These are phyloP conservation scores for Emydoidea blandingii DNA, from an alignment of 2,797 vertebrate genomes.

Conservation along the genomic window DNA sequence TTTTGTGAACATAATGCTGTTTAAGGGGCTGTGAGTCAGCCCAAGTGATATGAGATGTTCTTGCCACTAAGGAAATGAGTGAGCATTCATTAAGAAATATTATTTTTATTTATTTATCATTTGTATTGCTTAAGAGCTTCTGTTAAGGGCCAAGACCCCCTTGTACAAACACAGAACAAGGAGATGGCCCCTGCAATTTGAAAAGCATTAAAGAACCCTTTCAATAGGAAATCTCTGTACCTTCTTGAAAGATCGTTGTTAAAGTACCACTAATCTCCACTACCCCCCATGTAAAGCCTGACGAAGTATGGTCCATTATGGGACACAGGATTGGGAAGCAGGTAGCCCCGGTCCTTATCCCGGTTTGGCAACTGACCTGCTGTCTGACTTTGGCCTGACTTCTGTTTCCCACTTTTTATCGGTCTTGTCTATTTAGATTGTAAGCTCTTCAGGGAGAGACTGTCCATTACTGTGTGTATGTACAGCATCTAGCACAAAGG, in stretches of 20 bases:
- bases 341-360: background rate
- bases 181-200: background rate
- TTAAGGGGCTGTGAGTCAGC: constrained; percentile 48
- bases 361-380: background rate
- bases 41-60: background rate
- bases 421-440: background rate
- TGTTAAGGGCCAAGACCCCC: background rate
- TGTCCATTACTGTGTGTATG: background rate
- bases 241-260: background rate
- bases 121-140: background rate
- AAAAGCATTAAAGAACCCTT: background rate
- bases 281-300: background rate
- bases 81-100: background rate
- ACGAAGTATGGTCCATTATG: background rate
- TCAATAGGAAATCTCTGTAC: background rate
- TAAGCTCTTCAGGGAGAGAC: background rate
- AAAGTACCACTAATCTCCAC: background rate
- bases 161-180: background rate
- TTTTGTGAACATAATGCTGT: constrained; percentile 20
- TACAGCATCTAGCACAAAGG: background rate
- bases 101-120: background rate
- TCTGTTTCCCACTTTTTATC: background rate
- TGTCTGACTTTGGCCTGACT: background rate
- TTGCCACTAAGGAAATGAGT: constrained; percentile 9
- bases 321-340: background rate